Evolutionary conservation across 2,797 vertebrate genomes (phyloP).

Genomic region (Steatocranus sp.): DNA sequence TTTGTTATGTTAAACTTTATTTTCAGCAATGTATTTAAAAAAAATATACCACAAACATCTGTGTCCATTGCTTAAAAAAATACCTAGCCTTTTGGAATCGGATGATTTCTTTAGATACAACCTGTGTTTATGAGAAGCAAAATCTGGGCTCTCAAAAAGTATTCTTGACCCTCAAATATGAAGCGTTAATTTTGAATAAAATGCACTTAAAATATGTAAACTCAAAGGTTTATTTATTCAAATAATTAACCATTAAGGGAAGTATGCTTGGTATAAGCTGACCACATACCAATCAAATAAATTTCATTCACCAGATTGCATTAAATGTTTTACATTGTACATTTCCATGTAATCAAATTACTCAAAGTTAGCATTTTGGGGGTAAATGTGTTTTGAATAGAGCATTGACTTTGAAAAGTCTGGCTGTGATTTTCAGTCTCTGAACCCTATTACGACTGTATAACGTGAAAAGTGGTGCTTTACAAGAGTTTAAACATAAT

Average conservation of each 20-base stretch:
- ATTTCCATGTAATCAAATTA: neutral
- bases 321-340: neutral
- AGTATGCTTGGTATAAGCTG: neutral
- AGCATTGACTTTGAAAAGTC: neutral
- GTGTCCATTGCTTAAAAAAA: neutral
- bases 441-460: neutral
- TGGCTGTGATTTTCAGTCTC: neutral
- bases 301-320: neutral
- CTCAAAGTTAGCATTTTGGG: neutral
- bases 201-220: neutral
- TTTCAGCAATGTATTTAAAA: fast-evolving
- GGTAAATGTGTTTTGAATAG: neutral
- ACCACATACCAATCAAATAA: neutral
- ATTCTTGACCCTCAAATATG: neutral
- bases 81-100: neutral
- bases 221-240: neutral
- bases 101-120: neutral
- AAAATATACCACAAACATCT: neutral
- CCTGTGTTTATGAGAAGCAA: neutral
- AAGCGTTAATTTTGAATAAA: neutral
- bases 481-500: neutral
- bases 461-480: neutral
- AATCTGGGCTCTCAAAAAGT: neutral
- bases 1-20: neutral
- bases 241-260: neutral